Percentiles rank a stretch among this genome's conserved stretches.
Conservation (phyloP, 2,113 vertebrate species). For the Forbesichthys papilliferus region DNA sequence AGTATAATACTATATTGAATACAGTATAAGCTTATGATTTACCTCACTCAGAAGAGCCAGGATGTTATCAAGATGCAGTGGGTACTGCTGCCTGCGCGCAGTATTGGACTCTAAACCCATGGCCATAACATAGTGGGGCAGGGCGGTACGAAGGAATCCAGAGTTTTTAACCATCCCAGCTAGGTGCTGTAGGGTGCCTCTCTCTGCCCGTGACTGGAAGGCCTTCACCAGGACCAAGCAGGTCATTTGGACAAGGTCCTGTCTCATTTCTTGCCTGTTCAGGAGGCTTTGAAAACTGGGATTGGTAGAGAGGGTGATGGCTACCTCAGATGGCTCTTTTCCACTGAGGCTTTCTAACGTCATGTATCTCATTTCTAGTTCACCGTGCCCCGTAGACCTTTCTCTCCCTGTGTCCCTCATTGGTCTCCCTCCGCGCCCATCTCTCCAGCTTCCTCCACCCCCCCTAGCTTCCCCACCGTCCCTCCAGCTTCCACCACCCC, state of each 20-base stretch:
- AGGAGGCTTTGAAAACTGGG: slow-evolving; percentile 75
- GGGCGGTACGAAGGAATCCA: slow-evolving; percentile 77
- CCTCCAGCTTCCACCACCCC: no score
- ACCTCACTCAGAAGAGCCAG: slow-evolving; percentile 80
- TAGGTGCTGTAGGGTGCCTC: slow-evolving; percentile 81
- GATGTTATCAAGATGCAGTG: slow-evolving; percentile 70
- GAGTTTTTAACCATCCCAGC: slow-evolving; percentile 84
- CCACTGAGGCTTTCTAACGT: slow-evolving; percentile 76
- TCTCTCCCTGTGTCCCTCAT: slow-evolving; percentile 41
- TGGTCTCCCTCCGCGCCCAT: not conserved
- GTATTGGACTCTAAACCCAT: slow-evolving; percentile 77
- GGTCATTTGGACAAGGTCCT: slow-evolving; percentile 80
- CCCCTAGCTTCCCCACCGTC: no score
- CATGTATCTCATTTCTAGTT: slow-evolving; percentile 74
- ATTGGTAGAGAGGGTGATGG: slow-evolving; percentile 81
- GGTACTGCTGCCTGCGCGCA: slow-evolving; percentile 74
- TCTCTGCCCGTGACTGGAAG: slow-evolving; percentile 78
- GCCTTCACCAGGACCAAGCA: slow-evolving; percentile 84
- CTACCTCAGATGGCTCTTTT: slow-evolving; percentile 84
- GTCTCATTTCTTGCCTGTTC: slow-evolving; percentile 72
- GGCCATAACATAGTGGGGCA: slow-evolving; percentile 81
- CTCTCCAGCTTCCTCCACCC: not conserved
- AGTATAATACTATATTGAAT: no score
- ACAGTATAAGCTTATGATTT: not conserved
- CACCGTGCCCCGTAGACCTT: slow-evolving; percentile 41